These are phyloP conservation scores for Acipenser ruthenus DNA, from an alignment of 2,797 vertebrate species.

Conservation along the genomic window DNA sequence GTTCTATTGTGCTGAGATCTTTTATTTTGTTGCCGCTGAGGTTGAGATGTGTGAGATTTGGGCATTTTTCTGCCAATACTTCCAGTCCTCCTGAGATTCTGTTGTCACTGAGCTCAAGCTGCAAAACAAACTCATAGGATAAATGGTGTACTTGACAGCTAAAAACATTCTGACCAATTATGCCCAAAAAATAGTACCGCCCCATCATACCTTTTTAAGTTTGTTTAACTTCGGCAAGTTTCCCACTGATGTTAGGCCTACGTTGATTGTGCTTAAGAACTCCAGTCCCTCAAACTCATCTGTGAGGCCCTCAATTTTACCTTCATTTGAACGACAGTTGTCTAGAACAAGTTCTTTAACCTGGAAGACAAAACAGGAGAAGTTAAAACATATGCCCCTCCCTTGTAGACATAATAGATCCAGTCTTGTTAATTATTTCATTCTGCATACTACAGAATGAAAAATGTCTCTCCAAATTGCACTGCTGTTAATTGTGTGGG, in stretches of 20 bases:
- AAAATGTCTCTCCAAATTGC: too few relatives aligned
- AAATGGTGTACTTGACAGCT: neutral
- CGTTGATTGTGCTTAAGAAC: slow-evolving; percentile 97
- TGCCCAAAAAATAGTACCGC: slow-evolving; percentile 4
- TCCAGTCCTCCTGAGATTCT: slow-evolving; percentile 97
- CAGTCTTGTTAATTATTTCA: too few relatives aligned
- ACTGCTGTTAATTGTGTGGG: too few relatives aligned
- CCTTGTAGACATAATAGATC: too few relatives aligned
- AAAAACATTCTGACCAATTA: neutral
- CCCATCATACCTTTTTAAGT: slow-evolving; percentile 85
- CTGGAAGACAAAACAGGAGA: slow-evolving; percentile 43
- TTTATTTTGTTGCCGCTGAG: slow-evolving; percentile 98
- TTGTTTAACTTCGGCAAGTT: slow-evolving; percentile 97
- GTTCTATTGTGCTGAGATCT: slow-evolving; percentile 98
- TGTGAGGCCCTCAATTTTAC: slow-evolving; percentile 93
- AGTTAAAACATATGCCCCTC: neutral
- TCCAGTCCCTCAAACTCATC: slow-evolving; percentile 95
- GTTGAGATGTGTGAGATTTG: slow-evolving; percentile 97
- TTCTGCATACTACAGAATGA: too few relatives aligned
- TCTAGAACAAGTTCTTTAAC: slow-evolving; percentile 96
- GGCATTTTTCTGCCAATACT: slow-evolving; percentile 93
- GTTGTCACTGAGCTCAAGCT: slow-evolving; percentile 98
- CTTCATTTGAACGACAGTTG: slow-evolving; percentile 91
- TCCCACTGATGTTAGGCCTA: slow-evolving; percentile 85
- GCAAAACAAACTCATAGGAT: slow-evolving; percentile 21